phyloP scores from a whole-genome alignment of 2,888 invertebrate genomes.

The Eupithecia inturbata region DNA sequence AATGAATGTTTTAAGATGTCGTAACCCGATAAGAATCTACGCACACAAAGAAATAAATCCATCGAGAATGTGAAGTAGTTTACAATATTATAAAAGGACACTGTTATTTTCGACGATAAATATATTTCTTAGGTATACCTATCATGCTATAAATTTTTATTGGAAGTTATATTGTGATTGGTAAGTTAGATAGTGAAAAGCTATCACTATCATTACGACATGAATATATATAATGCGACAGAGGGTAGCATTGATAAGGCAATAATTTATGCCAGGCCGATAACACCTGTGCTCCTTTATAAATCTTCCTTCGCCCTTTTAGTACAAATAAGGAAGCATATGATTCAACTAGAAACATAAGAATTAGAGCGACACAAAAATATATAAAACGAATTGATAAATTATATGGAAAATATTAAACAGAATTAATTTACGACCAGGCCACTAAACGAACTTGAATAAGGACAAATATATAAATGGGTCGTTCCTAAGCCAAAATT shows the following conservation, averaged over 20 bases:
- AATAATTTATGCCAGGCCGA: constrained; percentile 62
- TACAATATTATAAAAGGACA: constrained; percentile 25
- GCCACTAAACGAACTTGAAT: not conserved
- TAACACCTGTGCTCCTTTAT: constrained; percentile 66
- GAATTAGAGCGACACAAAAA: not conserved
- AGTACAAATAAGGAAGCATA: constrained; percentile 20
- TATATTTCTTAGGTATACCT: not conserved
- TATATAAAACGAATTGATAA: not conserved
- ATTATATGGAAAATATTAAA: constrained; percentile 8
- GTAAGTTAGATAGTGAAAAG: constrained; percentile 40
- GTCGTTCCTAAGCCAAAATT: not conserved
- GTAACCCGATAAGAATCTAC: constrained; percentile 51
- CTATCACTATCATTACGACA: constrained; percentile 48
- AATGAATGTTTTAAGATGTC: constrained; percentile 60
- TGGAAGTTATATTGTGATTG: not conserved
- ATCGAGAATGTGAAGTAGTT: constrained; percentile 24
- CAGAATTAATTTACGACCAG: constrained; percentile 9
- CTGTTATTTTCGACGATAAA: not conserved
- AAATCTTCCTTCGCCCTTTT: constrained; percentile 58
- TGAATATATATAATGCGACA: constrained; percentile 17
- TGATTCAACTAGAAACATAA: not conserved
- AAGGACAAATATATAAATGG: constrained; percentile 1
- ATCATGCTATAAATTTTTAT: not conserved
- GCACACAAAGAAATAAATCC: constrained; percentile 49
- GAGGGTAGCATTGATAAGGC: constrained; percentile 54